Evolutionary conservation across 2,888 invertebrate genomes (phyloP).

Genomic region (Itoplectis maculator): DNA sequence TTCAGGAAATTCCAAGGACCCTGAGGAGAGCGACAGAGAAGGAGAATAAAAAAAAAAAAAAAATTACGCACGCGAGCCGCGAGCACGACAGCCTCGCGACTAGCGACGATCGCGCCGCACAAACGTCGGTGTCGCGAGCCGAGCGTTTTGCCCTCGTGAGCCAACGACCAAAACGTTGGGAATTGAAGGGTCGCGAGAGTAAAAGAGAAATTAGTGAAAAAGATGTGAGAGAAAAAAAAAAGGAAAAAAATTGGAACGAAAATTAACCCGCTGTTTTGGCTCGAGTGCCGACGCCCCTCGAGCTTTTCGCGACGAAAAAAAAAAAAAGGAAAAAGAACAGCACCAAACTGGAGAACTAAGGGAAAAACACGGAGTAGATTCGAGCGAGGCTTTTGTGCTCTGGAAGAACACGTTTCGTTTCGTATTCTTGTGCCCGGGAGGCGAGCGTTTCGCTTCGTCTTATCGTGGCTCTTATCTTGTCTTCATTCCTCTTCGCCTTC

Average conservation of each 20-base stretch:
- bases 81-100: no score
- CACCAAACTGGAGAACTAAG: not conserved
- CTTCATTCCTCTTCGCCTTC: not conserved
- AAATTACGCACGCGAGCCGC: not conserved
- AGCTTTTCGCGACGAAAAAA: not conserved
- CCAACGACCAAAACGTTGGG: no score
- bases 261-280: not conserved
- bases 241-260: not conserved
- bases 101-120: no score
- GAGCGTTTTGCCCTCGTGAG: no score
- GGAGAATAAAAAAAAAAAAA: slow-evolving; percentile 41
- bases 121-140: no score
- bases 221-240: not conserved
- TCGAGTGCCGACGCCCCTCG: not conserved
- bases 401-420: not conserved
- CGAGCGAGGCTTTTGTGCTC: slow-evolving; percentile 13
- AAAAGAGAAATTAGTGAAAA: not conserved
- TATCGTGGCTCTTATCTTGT: no score
- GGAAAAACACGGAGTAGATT: not conserved
- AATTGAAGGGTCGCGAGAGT: not conserved
- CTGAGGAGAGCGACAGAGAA: slow-evolving; percentile 30
- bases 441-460: slow-evolving; percentile 3
- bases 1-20: slow-evolving; percentile 58
- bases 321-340: not conserved
- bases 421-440: no score